A percentile compares a stretch with the other conserved stretches of the same genome.
These are phyloP conservation scores for Anneissia japonica DNA, from an alignment of 35 echinoderm and acorn worm genomes.

Conservation along the genomic window DNA sequence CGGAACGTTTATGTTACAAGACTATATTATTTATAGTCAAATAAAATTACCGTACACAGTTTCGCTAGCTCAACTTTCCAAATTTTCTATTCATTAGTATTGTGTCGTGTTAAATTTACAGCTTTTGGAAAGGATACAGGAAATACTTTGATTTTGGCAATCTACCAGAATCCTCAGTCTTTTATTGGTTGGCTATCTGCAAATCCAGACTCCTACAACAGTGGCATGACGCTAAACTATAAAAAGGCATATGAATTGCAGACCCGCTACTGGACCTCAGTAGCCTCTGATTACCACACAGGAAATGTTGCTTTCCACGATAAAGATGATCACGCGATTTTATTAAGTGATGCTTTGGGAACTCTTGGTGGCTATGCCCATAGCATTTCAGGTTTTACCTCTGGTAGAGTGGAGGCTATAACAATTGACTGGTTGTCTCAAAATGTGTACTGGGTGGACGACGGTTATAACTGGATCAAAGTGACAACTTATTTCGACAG, in stretches of 20 bases:
- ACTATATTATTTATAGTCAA: no score
- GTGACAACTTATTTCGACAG: background rate
- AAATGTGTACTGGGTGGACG: conserved; percentile 2
- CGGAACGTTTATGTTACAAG: no score
- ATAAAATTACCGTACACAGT: no score
- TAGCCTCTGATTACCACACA: background rate
- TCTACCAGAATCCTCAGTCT: no score
- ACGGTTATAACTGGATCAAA: background rate
- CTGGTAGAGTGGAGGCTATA: background rate
- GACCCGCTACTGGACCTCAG: background rate
- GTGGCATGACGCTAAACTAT: background rate
- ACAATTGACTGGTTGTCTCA: conserved; percentile 2
- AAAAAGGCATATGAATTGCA: background rate
- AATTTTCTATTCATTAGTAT: no score
- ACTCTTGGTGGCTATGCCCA: background rate
- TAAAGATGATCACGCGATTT: background rate
- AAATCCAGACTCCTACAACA: background rate
- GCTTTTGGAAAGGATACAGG: no score
- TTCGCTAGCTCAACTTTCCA: no score
- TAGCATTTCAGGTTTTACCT: background rate
- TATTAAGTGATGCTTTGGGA: background rate
- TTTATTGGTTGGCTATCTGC: background rate
- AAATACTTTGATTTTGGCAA: no score
- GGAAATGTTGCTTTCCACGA: background rate
- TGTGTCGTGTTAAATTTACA: no score